Percentiles rank a stretch among this genome's conserved stretches.
phyloP scores from a whole-genome alignment of 92 coral and sea anemone genomes.

The Siderastrea radians region DNA sequence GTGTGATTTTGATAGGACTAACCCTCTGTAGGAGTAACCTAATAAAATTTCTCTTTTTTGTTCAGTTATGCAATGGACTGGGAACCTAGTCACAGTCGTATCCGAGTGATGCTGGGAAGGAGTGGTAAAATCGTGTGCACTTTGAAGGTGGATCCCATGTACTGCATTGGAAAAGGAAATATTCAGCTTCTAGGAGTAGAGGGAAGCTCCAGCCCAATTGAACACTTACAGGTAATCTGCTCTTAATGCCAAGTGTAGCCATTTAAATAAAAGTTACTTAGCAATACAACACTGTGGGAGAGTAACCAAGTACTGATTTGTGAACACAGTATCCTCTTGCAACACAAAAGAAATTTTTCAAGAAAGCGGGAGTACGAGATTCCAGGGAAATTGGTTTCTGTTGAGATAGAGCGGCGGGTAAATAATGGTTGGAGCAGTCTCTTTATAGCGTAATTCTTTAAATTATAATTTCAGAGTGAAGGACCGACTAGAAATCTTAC shows the following conservation, averaged over 20 bases:
- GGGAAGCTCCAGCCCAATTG: constrained; percentile 53
- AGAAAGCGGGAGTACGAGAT: no score
- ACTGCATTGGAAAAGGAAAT: constrained; percentile 58
- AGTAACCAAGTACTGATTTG: no score
- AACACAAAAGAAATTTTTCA: no score
- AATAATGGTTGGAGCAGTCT: no score
- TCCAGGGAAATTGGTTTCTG: no score
- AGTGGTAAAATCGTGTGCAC: constrained; percentile 95
- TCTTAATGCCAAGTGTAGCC: no score
- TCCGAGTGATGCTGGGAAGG: constrained; percentile 94
- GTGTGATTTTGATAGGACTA: no score
- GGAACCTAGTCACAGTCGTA: constrained; percentile 79
- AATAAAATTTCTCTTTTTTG: not conserved
- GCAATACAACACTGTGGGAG: no score
- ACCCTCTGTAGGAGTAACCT: not conserved
- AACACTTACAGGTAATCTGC: constrained; percentile 48
- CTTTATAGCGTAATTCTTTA: no score
- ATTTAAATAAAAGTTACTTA: no score
- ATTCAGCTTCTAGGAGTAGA: constrained; percentile 75
- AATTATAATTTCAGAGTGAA: constrained; percentile 53
- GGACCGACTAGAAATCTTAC: constrained; percentile 47
- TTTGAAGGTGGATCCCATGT: constrained; percentile 68
- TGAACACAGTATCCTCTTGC: no score
- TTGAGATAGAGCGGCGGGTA: no score
- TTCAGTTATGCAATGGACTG: constrained; percentile 95